Conservation (phyloP, 92 coral and sea anemone species). For the Phenganax stokvisi region DNA sequence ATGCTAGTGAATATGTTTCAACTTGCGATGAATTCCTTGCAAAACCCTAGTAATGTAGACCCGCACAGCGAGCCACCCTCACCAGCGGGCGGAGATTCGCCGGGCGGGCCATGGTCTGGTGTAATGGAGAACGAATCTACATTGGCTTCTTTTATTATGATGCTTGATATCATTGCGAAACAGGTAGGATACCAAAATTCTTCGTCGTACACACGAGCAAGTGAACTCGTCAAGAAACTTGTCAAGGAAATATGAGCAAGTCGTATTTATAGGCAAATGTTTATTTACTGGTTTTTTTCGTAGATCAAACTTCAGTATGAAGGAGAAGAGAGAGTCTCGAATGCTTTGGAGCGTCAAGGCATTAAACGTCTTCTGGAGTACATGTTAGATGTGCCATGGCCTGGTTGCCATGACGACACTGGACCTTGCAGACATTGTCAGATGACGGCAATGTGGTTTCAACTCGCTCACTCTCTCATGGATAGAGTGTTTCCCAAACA, state of each 20-base stretch:
- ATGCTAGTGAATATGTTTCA: slow-evolving; percentile 81
- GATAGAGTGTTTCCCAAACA: slow-evolving; percentile 71
- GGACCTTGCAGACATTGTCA: slow-evolving; percentile 80
- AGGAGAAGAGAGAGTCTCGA: slow-evolving; percentile 65
- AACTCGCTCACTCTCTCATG: slow-evolving; percentile 71
- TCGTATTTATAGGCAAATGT: no score
- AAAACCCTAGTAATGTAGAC: slow-evolving; percentile 36
- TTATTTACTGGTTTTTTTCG: neutral
- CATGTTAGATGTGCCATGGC: slow-evolving; percentile 90
- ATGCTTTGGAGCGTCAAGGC: slow-evolving; percentile 68
- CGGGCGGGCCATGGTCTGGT: slow-evolving; percentile 34
- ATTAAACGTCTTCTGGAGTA: slow-evolving; percentile 67
- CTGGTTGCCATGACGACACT: slow-evolving; percentile 75
- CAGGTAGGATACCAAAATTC: slow-evolving; percentile 49
- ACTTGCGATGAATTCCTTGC: slow-evolving; percentile 56
- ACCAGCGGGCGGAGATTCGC: slow-evolving; percentile 26
- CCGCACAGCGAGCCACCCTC: slow-evolving; percentile 63
- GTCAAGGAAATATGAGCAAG: no score
- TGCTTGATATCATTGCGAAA: slow-evolving; percentile 92
- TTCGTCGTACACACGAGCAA: no score
- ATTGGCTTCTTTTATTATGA: slow-evolving; percentile 82
- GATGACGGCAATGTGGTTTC: slow-evolving; percentile 89
- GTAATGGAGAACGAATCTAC: slow-evolving; percentile 68
- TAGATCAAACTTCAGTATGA: slow-evolving; percentile 80
- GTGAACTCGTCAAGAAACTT: no score